A percentile compares a stretch with the other conserved stretches of the same genome.
Evolutionary conservation across 2,797 vertebrate genomes (phyloP).

Genomic region (Sylvilagus floridanus): DNA sequence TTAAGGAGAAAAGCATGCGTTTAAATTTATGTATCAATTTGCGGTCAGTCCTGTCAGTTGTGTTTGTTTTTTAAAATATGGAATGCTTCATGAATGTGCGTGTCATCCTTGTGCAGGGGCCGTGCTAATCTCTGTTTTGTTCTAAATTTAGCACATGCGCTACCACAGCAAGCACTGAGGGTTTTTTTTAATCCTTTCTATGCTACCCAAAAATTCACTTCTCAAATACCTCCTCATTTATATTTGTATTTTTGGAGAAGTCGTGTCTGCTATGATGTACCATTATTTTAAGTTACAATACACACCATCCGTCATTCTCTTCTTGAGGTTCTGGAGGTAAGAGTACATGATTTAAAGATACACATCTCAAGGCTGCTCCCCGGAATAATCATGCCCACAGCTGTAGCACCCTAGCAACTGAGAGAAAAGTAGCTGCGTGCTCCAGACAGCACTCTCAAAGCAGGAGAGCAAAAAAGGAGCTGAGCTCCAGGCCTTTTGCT

Average conservation of each 20-base stretch:
- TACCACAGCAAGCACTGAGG: not conserved
- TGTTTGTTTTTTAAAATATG: not conserved
- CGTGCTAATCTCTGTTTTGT: not conserved
- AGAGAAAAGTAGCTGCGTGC: not conserved
- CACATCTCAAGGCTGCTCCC: not conserved
- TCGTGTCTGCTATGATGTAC: not conserved
- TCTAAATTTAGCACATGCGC: not conserved
- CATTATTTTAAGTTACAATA: constrained; percentile 11
- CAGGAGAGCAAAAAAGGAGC: not conserved
- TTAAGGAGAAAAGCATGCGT: not conserved
- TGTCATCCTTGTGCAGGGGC: not conserved
- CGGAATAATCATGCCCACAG: not conserved
- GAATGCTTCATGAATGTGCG: not conserved
- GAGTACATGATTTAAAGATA: not conserved
- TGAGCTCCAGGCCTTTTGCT: not conserved
- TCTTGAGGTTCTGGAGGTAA: not conserved
- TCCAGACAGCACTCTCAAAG: not conserved
- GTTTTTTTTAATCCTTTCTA: not conserved
- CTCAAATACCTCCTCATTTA: not conserved
- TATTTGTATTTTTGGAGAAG: constrained; percentile 25
- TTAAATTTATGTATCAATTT: constrained; percentile 4
- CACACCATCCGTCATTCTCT: constrained; percentile 9
- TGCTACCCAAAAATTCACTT: not conserved
- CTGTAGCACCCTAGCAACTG: not conserved
- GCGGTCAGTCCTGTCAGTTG: not conserved